Percentiles rank a stretch among this genome's conserved stretches.
phyloP scores from a whole-genome alignment of 2,797 vertebrate genomes.

The Gallinago stenura region DNA sequence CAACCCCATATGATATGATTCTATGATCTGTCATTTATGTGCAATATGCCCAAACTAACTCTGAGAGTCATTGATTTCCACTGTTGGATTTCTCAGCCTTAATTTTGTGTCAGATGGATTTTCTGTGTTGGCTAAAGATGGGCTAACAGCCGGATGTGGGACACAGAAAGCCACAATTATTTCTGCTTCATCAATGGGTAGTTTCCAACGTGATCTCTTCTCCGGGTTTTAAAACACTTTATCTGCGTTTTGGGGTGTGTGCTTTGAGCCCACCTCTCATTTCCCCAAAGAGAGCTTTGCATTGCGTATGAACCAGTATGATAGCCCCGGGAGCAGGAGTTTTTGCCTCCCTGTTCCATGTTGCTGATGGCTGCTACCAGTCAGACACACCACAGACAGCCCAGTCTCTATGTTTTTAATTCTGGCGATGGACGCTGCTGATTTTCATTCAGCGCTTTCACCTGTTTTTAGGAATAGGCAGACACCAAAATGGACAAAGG shows the following conservation, averaged over 20 bases:
- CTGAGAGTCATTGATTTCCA: neutral
- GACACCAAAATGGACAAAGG: neutral
- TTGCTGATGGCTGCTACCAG: neutral
- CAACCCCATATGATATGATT: too few species aligned
- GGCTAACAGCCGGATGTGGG: neutral
- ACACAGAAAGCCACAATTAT: neutral
- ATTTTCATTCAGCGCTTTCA: neutral
- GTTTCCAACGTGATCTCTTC: neutral
- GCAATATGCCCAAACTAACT: neutral
- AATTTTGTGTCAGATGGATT: neutral
- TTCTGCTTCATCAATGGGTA: neutral
- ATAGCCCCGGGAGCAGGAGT: neutral
- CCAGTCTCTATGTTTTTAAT: neutral
- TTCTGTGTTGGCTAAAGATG: neutral
- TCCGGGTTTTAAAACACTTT: neutral
- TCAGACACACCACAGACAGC: neutral
- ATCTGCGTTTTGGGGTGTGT: neutral
- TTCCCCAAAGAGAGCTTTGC: neutral
- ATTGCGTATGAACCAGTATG: rapidly evolving
- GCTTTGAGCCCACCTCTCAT: neutral
- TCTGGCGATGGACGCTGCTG: too few species aligned
- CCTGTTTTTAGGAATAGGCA: neutral
- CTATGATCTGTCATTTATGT: neutral
- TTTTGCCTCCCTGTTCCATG: neutral
- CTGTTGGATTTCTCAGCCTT: neutral